Conservation (phyloP, 2,113 vertebrate species). For the Chaetodon trifascialis region DNA sequence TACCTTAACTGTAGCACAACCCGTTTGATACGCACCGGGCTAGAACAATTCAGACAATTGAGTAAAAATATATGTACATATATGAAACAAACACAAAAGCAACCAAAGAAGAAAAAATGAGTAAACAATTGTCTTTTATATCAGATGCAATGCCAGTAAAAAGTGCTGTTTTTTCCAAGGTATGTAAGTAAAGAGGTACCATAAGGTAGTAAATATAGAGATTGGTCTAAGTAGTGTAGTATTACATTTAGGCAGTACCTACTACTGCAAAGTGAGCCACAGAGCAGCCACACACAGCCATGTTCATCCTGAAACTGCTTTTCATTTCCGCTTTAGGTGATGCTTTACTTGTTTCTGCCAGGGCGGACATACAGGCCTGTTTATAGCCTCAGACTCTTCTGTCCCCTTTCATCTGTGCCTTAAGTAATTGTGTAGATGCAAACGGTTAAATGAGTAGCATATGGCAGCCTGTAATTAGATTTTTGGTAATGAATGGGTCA, state of each 20-base stretch:
- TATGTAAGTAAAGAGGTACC: too few species aligned
- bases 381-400: slow-evolving; percentile 33
- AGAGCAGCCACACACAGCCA: not conserved
- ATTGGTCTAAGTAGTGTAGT: too few species aligned
- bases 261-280: not conserved
- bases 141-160: too few species aligned
- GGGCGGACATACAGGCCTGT: slow-evolving; percentile 4
- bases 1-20: slow-evolving; percentile 1
- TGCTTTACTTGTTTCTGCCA: not conserved
- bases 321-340: not conserved
- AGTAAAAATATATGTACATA: too few species aligned
- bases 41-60: not conserved
- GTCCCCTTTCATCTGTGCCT: slow-evolving; percentile 56
- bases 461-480: slow-evolving; percentile 77
- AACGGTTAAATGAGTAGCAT: slow-evolving; percentile 61
- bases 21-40: not conserved
- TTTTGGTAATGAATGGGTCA: slow-evolving; percentile 76
- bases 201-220: too few species aligned
- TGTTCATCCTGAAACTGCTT: not conserved
- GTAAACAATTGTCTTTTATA: too few species aligned
- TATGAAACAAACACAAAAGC: not conserved
- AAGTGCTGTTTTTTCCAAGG: too few species aligned
- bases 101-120: not conserved
- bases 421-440: slow-evolving; percentile 59
- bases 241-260: not conserved